Conservation (phyloP, 1,140 invertebrate genomes). For the Wasmannia auropunctata region DNA sequence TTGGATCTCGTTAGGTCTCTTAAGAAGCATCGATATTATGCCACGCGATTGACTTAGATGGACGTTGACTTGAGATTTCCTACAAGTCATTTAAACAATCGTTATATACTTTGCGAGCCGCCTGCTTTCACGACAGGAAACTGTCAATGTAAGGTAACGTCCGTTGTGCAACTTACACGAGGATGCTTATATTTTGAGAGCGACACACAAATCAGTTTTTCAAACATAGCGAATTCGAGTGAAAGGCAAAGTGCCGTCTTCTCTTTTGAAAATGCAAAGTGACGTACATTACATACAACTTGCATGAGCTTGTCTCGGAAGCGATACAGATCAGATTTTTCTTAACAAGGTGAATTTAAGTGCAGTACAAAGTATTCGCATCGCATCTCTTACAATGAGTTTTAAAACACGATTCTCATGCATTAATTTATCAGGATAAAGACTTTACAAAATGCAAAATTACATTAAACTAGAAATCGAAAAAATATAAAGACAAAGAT, state of each 20-base stretch:
- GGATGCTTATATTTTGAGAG: conserved; percentile 1
- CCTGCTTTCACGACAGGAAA: conserved; percentile 16
- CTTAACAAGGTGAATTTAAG: neutral
- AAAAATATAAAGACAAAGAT: neutral
- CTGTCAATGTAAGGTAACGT: conserved; percentile 11
- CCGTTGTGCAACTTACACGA: neutral
- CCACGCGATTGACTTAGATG: neutral
- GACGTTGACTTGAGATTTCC: neutral
- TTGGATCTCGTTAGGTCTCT: neutral
- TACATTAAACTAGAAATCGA: neutral
- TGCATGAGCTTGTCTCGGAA: neutral
- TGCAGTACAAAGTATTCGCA: neutral
- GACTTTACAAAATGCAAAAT: neutral
- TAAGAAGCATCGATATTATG: neutral
- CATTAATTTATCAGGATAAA: neutral
- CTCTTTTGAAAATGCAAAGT: neutral
- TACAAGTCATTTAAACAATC: conserved; percentile 43
- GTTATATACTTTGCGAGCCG: neutral
- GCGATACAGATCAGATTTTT: neutral
- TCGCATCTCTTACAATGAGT: neutral
- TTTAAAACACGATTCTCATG: neutral
- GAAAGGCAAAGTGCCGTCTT: neutral
- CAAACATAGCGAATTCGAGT: neutral
- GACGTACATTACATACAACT: neutral
- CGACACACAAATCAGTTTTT: neutral